phyloP scores from a whole-genome alignment of 2,888 invertebrate genomes.

The Trissoscelio sp. region DNA sequence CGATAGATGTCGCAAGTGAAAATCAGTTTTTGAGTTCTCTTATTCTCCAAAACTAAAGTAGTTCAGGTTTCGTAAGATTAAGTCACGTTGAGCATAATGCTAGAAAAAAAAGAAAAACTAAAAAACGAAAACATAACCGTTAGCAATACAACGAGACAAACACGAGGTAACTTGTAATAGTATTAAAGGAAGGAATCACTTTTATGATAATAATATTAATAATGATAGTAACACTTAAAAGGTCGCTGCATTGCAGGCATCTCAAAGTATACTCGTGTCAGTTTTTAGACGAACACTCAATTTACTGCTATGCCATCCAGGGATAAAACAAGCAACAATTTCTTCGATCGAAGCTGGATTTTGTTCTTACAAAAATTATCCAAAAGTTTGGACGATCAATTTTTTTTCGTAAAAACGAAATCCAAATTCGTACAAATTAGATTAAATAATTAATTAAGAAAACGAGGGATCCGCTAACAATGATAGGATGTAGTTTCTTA shows the following conservation, averaged over 20 bases:
- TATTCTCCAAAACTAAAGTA: too few relatives aligned
- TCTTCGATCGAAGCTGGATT: constrained; percentile 37
- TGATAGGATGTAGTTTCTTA: constrained; percentile 53
- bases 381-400: neutral
- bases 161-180: constrained; percentile 62
- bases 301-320: constrained; percentile 65
- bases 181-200: constrained; percentile 58
- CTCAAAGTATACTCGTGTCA: constrained; percentile 60
- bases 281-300: constrained; percentile 62
- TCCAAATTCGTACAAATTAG: constrained; percentile 47
- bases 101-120: too few relatives aligned
- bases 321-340: constrained; percentile 43
- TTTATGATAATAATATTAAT: constrained; percentile 60
- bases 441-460: constrained; percentile 40
- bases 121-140: constrained; percentile 59
- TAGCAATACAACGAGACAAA: constrained; percentile 68
- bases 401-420: constrained; percentile 22
- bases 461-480: constrained; percentile 35
- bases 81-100: constrained; percentile 25
- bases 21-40: too few relatives aligned
- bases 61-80: neutral
- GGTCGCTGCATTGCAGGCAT: constrained; percentile 52
- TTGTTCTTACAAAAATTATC: constrained; percentile 25
- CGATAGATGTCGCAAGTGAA: too few relatives aligned
- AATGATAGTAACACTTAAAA: constrained; percentile 58